Conservation (phyloP, 1,140 invertebrate species). For the Heliconius himera region DNA sequence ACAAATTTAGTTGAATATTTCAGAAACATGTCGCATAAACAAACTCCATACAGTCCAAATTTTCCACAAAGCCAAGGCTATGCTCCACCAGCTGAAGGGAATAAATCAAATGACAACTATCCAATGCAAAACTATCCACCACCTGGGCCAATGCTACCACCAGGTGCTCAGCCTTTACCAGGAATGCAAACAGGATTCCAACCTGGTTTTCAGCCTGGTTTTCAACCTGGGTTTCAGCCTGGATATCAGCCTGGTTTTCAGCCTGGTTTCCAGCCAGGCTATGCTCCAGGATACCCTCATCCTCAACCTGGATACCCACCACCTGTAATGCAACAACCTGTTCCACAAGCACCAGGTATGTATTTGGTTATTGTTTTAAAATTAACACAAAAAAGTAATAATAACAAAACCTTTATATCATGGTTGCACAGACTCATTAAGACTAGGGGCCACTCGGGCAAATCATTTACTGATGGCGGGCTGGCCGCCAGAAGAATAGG, state of each 20-base stretch:
- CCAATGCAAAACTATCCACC: conserved; percentile 65
- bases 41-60: conserved; percentile 71
- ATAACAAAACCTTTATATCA: too few species aligned
- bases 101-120: conserved; percentile 59
- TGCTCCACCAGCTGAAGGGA: conserved; percentile 56
- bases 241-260: conserved; percentile 62
- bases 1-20: conserved; percentile 25
- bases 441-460: too few species aligned
- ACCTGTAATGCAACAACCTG: conserved; percentile 73
- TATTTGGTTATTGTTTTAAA: not conserved
- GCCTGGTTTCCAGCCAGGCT: conserved; percentile 56
- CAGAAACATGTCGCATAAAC: conserved; percentile 68
- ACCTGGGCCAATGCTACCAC: conserved; percentile 53
- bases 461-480: too few species aligned
- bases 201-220: conserved; percentile 61
- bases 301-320: conserved; percentile 57
- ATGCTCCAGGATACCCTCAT: conserved; percentile 54
- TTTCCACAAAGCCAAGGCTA: conserved; percentile 70
- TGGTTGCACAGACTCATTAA: too few species aligned
- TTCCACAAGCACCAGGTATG: conserved; percentile 62
- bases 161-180: conserved; percentile 66
- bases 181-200: conserved; percentile 67
- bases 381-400: not conserved
- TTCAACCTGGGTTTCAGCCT: conserved; percentile 60
- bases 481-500: too few species aligned